phyloP scores from a whole-genome alignment of 2,113 vertebrate genomes.

The Zosterops borbonicus region DNA sequence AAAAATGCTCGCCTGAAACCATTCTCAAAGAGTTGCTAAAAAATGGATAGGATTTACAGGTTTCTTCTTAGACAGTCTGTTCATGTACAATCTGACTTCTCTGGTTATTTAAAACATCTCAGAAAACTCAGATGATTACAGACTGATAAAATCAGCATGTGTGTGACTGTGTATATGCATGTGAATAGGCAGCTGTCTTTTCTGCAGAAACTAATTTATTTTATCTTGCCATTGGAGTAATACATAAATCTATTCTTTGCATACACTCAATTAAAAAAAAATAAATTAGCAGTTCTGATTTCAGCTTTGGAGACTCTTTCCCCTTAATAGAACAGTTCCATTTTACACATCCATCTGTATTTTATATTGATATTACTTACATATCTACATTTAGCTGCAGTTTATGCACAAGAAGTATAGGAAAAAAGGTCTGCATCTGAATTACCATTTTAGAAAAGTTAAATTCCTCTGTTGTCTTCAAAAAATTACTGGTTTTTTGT shows the following conservation, averaged over 20 bases:
- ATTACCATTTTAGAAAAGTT: not conserved
- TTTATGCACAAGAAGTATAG: not conserved
- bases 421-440: not conserved
- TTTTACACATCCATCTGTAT: not conserved
- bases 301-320: not conserved
- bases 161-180: not conserved
- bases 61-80: constrained; percentile 36
- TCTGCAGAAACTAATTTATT: constrained; percentile 69
- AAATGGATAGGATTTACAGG: constrained; percentile 25
- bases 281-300: not conserved
- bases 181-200: not conserved
- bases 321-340: not conserved
- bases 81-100: constrained; percentile 41
- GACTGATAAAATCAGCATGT: constrained; percentile 10
- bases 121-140: constrained; percentile 46
- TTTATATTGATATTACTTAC: constrained; percentile 4
- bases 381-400: not conserved
- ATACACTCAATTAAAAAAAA: constrained; percentile 1
- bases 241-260: not conserved
- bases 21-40: constrained; percentile 13
- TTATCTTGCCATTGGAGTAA: constrained; percentile 34
- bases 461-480: not conserved
- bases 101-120: constrained; percentile 52
- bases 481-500: constrained; percentile 17
- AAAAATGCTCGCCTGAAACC: not conserved